Conservation (phyloP, 2,888 invertebrate genomes). For the Philaethria dido region DNA sequence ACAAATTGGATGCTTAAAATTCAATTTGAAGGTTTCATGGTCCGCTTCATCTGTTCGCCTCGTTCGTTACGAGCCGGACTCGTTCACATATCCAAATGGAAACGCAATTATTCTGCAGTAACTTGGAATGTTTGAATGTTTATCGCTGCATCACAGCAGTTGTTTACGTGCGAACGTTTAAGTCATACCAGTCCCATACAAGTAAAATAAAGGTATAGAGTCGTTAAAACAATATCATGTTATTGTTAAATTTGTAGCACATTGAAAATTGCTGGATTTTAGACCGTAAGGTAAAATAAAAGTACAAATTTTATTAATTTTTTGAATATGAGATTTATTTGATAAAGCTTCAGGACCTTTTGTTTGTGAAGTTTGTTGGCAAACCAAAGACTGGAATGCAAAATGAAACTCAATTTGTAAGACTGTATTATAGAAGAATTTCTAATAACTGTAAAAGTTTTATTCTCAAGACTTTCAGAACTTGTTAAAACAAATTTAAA, state of each 20-base stretch:
- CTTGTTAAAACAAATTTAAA: constrained; percentile 64
- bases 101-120: constrained; percentile 73
- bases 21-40: constrained; percentile 84
- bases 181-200: not conserved
- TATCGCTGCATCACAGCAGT: constrained; percentile 47
- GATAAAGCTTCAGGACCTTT: not conserved
- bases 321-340: not conserved
- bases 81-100: constrained; percentile 69
- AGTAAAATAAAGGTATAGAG: not conserved
- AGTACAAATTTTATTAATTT: not conserved
- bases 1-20: constrained; percentile 84
- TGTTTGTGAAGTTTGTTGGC: constrained; percentile 26
- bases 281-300: too few relatives aligned
- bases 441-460: constrained; percentile 65
- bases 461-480: constrained; percentile 55
- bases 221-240: not conserved
- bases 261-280: not conserved
- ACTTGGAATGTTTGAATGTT: constrained; percentile 64
- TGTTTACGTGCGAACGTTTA: constrained; percentile 39
- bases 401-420: constrained; percentile 59
- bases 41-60: constrained; percentile 77
- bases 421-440: constrained; percentile 54
- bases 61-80: constrained; percentile 75
- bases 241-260: not conserved
- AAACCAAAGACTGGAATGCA: constrained; percentile 55